These are phyloP conservation scores for Delphinapterus leucas DNA, from an alignment of 2,113 vertebrate genomes.

Conservation along the genomic window DNA sequence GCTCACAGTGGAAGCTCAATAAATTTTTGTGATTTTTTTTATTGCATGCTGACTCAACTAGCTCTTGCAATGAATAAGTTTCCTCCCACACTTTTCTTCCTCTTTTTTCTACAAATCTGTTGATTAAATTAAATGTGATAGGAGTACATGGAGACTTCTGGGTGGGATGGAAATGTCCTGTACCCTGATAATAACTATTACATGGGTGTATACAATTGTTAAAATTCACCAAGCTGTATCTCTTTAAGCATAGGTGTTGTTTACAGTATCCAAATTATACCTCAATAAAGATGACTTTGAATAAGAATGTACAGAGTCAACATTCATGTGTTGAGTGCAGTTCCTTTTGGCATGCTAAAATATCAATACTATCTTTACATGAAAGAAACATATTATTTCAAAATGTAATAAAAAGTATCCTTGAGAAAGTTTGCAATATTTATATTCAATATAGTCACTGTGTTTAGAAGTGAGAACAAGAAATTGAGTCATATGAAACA, in stretches of 20 bases:
- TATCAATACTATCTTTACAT: neutral
- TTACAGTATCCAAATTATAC: neutral
- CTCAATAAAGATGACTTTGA: neutral
- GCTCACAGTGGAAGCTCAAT: neutral
- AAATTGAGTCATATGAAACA: neutral
- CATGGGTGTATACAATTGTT: neutral
- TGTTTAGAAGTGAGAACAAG: neutral
- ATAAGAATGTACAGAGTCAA: neutral
- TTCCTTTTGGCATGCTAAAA: neutral
- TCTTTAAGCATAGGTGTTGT: neutral
- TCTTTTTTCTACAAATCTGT: neutral
- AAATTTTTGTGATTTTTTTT: neutral
- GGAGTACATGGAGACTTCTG: neutral
- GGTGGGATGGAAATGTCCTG: neutral
- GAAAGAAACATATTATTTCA: neutral
- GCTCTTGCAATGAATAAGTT: neutral
- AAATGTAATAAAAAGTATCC: neutral
- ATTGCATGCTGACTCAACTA: neutral
- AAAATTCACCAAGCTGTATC: neutral
- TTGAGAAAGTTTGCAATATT: neutral
- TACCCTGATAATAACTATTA: neutral
- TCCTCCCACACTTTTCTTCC: neutral
- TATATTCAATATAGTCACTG: neutral
- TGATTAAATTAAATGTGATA: neutral
- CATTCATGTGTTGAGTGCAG: neutral